Evolutionary conservation across 2,797 vertebrate species (phyloP).

Genomic region (Cephalopachus bancanus): DNA sequence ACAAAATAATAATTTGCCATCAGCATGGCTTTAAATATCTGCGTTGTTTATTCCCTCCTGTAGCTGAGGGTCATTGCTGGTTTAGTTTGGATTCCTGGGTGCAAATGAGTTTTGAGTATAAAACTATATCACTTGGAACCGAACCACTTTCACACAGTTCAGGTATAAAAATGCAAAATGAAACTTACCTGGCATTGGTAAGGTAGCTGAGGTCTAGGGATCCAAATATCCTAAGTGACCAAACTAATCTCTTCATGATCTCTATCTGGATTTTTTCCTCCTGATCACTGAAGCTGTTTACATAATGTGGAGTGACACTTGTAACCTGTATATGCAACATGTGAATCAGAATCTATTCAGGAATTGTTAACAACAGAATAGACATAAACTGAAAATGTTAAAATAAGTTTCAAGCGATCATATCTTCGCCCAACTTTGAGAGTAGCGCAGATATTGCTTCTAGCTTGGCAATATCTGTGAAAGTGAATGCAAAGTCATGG

Average conservation of each 20-base stretch:
- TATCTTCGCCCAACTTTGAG: neutral
- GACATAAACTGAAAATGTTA: neutral
- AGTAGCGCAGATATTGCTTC: neutral
- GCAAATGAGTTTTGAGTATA: constrained; percentile 75
- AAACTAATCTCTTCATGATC: constrained; percentile 39
- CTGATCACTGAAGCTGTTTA: constrained; percentile 64
- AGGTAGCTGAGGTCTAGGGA: constrained; percentile 47
- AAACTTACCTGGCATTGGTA: constrained; percentile 53
- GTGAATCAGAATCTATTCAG: constrained; percentile 43
- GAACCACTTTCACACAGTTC: constrained; percentile 63
- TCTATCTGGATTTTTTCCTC: constrained; percentile 26
- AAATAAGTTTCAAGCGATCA: constrained; percentile 9
- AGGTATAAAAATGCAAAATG: constrained; percentile 77
- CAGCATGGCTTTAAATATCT: constrained; percentile 65
- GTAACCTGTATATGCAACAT: neutral
- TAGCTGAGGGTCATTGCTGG: constrained; percentile 55
- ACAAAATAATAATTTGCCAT: constrained; percentile 65
- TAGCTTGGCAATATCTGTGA: neutral
- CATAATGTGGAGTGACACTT: constrained; percentile 30
- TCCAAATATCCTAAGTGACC: constrained; percentile 40
- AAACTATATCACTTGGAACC: constrained; percentile 75
- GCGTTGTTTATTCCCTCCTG: constrained; percentile 63
- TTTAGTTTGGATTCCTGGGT: constrained; percentile 73
- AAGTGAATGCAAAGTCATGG: neutral
- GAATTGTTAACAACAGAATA: neutral